Evolutionary conservation across 2,113 vertebrate genomes (phyloP).

Genomic region (Mesoclemmys tuberculata): DNA sequence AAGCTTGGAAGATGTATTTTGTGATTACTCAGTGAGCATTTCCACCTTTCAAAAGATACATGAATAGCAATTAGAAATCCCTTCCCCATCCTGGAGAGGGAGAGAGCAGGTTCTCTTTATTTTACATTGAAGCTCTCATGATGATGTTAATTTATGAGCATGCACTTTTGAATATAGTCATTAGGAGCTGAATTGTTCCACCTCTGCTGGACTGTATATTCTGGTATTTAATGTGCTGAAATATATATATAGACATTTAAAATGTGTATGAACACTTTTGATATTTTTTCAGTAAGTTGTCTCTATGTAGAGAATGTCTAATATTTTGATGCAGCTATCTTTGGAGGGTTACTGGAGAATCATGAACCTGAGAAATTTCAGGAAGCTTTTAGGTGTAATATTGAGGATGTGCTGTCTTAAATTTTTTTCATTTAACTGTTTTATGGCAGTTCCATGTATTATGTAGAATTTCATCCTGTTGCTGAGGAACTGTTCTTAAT

Average conservation of each 20-base stretch:
- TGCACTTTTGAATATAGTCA: conserved; percentile 9
- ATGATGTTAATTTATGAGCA: not conserved
- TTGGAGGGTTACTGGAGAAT: not conserved
- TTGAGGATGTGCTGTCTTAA: not conserved
- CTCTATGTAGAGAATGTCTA: not conserved
- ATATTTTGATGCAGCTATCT: conserved; percentile 16
- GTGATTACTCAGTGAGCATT: not conserved
- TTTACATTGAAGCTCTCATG: not conserved
- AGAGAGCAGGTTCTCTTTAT: conserved; percentile 65
- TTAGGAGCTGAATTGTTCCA: not conserved
- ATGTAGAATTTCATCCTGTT: not conserved
- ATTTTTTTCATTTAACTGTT: not conserved
- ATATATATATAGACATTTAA: not conserved
- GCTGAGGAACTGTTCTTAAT: conserved; percentile 21
- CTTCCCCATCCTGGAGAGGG: conserved; percentile 19
- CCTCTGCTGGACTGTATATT: not conserved
- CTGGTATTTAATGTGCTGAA: not conserved
- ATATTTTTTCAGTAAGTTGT: not conserved
- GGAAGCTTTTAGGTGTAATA: not conserved
- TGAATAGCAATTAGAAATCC: not conserved
- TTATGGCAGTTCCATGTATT: not conserved
- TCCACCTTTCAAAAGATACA: not conserved
- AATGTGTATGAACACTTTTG: not conserved
- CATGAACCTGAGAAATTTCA: not conserved
- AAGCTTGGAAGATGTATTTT: conserved; percentile 1